These are phyloP conservation scores for Trachops cirrhosus DNA, from an alignment of 2,797 vertebrate genomes.

Conservation along the genomic window DNA sequence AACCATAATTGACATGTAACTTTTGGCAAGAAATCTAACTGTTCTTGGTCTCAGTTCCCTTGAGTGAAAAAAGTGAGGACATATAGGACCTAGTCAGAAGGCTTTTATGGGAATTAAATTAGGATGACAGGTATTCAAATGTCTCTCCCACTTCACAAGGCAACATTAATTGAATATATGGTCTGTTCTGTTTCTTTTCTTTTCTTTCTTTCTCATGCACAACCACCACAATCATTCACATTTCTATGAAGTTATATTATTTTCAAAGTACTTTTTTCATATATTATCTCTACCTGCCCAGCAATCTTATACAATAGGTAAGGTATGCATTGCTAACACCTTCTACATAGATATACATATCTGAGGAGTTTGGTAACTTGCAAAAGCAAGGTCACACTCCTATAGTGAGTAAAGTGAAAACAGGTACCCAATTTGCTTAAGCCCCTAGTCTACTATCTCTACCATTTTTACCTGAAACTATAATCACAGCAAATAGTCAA, in stretches of 20 bases:
- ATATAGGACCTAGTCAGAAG: neutral
- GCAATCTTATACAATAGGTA: neutral
- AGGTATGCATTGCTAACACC: neutral
- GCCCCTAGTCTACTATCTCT: neutral
- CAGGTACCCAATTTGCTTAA: neutral
- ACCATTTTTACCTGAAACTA: neutral
- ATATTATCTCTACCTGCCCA: slow-evolving; percentile 8
- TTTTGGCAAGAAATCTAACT: neutral
- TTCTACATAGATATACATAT: neutral
- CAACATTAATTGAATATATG: neutral
- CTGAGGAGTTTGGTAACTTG: neutral
- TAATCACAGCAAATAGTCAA: neutral
- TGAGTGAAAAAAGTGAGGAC: neutral
- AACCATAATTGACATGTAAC: neutral
- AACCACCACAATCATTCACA: neutral
- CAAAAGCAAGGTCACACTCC: neutral
- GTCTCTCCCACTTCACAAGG: neutral
- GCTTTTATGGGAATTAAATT: neutral
- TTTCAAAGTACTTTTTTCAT: neutral
- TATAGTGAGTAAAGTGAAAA: neutral
- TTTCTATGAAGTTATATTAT: neutral
- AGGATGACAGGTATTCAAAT: neutral
- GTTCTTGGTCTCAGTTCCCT: neutral
- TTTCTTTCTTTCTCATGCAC: neutral
- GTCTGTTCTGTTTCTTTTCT: neutral